Percentiles rank a stretch among this genome's conserved stretches.
Conservation (phyloP, 2,113 vertebrate genomes). For the Accipiter cooperii region DNA sequence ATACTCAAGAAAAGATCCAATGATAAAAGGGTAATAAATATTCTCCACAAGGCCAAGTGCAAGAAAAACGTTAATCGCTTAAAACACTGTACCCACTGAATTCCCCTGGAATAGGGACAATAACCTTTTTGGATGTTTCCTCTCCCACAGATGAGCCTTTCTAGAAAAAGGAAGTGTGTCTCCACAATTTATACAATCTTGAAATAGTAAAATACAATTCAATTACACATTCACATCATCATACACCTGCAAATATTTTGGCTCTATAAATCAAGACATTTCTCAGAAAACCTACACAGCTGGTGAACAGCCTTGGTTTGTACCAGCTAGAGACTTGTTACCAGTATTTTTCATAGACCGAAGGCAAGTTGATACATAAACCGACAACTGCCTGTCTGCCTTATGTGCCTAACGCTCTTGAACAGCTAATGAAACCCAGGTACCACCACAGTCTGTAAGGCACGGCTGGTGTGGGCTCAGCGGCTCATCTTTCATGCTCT, state of each 20-base stretch:
- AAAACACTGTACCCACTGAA: neutral
- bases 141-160: neutral
- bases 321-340: neutral
- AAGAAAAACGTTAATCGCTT: neutral
- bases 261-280: neutral
- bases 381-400: neutral
- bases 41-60: neutral
- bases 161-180: neutral
- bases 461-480: fast-evolving
- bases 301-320: neutral
- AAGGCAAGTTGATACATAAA: neutral
- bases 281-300: neutral
- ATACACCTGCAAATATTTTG: neutral
- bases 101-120: neutral
- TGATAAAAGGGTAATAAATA: neutral
- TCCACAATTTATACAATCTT: neutral
- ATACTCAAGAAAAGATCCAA: neutral
- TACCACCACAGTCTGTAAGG: neutral
- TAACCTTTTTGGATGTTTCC: neutral
- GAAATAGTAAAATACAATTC: neutral
- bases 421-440: neutral
- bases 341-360: neutral
- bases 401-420: fast-evolving
- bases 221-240: neutral
- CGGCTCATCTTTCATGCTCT: fast-evolving